Conservation (phyloP, 1,140 invertebrate genomes). For the Sarcophaga peregrina region DNA sequence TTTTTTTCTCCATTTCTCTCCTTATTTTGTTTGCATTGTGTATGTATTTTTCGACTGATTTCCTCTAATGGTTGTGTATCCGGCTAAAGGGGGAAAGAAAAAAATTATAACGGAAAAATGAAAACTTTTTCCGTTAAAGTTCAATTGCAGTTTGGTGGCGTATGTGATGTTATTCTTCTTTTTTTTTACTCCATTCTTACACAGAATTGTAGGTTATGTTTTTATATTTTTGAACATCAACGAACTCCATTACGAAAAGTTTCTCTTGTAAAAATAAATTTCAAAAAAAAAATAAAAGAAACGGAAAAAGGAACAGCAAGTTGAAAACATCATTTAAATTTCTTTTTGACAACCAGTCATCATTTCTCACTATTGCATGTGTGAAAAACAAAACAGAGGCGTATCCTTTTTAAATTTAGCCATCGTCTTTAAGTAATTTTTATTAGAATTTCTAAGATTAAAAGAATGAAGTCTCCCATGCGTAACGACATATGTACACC, state of each 20-base stretch:
- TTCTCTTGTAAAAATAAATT: constrained; percentile 24
- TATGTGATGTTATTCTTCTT: neutral
- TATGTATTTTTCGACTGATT: constrained; percentile 22
- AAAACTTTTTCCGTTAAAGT: constrained; percentile 36
- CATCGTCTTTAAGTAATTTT: too few relatives aligned
- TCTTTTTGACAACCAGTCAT: constrained; percentile 23
- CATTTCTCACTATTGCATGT: constrained; percentile 12
- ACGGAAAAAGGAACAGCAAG: neutral
- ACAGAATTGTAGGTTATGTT: neutral
- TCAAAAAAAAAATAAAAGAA: neutral
- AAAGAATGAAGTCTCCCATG: too few relatives aligned
- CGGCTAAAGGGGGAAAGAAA: neutral
- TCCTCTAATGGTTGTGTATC: constrained; percentile 36
- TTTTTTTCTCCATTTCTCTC: too few relatives aligned
- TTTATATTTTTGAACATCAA: constrained; percentile 4
- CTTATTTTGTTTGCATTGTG: neutral
- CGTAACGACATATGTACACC: too few relatives aligned
- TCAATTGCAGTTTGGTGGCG: constrained; percentile 18
- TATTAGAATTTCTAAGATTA: too few relatives aligned
- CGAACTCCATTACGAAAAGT: constrained; percentile 30
- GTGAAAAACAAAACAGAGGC: neutral
- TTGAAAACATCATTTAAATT: constrained; percentile 14
- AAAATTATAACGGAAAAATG: constrained; percentile 8
- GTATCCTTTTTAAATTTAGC: neutral
- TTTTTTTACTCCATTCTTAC: neutral